Evolutionary conservation across 2,888 invertebrate species (phyloP).

Genomic region (Bombylius discolor): DNA sequence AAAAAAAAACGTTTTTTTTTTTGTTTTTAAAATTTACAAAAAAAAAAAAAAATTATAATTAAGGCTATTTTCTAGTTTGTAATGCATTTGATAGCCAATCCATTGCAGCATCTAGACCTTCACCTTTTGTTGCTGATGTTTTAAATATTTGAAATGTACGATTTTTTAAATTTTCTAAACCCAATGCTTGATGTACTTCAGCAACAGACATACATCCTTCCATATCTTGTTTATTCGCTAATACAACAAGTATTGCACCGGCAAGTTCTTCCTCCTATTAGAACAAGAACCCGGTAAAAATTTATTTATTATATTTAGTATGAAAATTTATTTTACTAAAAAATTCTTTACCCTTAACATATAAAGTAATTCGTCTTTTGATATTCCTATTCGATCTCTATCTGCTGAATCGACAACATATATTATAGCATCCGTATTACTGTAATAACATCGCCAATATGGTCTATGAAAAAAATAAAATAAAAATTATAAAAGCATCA

Average conservation of each 20-base stretch:
- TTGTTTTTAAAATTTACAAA: constrained; percentile 4
- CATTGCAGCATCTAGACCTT: constrained; percentile 98
- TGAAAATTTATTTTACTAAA: too few species aligned
- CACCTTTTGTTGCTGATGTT: constrained; percentile 95
- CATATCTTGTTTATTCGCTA: constrained; percentile 99
- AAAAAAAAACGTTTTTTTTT: not conserved
- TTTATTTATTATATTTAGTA: constrained; percentile 1
- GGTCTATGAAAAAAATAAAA: constrained; percentile 53
- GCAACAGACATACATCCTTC: constrained; percentile 93
- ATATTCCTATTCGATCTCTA: constrained; percentile 96
- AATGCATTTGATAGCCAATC: constrained; percentile 93
- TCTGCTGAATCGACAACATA: constrained; percentile 99
- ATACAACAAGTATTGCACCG: constrained; percentile 87
- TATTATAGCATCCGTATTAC: constrained; percentile 99
- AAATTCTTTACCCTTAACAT: constrained; percentile 71
- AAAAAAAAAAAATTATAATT: constrained; percentile 16
- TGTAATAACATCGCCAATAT: constrained; percentile 99
- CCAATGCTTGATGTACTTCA: constrained; percentile 92
- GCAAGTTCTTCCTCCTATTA: constrained; percentile 89
- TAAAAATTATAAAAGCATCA: not conserved
- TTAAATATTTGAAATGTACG: constrained; percentile 95
- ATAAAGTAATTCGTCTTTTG: constrained; percentile 93
- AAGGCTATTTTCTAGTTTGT: constrained; percentile 69
- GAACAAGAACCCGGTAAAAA: not conserved
- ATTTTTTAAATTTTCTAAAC: constrained; percentile 87